Evolutionary conservation across 2,888 invertebrate species (phyloP).

Genomic region (Omphaloscelis lunosa): DNA sequence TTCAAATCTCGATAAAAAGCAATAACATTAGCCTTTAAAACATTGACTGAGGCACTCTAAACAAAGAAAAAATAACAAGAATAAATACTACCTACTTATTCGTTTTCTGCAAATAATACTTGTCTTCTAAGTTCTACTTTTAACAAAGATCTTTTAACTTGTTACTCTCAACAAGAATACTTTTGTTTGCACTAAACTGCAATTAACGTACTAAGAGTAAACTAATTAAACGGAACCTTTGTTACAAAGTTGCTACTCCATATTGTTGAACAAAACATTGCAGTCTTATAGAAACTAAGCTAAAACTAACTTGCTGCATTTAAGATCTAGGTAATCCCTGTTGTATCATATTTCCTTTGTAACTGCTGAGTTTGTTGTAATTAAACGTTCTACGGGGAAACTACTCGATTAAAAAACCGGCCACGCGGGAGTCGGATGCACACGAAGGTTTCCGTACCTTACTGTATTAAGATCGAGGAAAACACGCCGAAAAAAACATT

Average conservation of each 20-base stretch:
- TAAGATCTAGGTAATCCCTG: slow-evolving; percentile 19
- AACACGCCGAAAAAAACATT: too few species aligned
- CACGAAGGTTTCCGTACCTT: too few species aligned
- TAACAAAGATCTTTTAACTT: slow-evolving; percentile 78
- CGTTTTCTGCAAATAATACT: background rate
- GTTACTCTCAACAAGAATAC: background rate
- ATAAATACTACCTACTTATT: background rate
- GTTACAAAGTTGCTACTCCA: slow-evolving; percentile 5
- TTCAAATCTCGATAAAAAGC: background rate
- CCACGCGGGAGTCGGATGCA: too few species aligned
- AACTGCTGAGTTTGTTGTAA: background rate
- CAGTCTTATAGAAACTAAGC: slow-evolving; percentile 18
- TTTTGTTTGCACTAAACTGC: slow-evolving; percentile 34
- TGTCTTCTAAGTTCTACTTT: slow-evolving; percentile 73
- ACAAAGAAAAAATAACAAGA: background rate
- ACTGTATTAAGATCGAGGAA: too few species aligned
- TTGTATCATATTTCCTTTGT: slow-evolving; percentile 26
- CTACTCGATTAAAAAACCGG: background rate
- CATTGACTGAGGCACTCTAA: background rate
- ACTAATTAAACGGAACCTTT: slow-evolving; percentile 27
- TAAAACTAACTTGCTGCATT: background rate
- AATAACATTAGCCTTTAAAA: background rate
- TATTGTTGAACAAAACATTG: slow-evolving; percentile 14
- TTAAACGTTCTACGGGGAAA: background rate
- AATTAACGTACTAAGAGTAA: slow-evolving; percentile 29